A percentile compares a stretch with the other conserved stretches of the same genome.
phyloP scores from a whole-genome alignment of 2,113 vertebrate species.

The Lutjanus erythropterus region DNA sequence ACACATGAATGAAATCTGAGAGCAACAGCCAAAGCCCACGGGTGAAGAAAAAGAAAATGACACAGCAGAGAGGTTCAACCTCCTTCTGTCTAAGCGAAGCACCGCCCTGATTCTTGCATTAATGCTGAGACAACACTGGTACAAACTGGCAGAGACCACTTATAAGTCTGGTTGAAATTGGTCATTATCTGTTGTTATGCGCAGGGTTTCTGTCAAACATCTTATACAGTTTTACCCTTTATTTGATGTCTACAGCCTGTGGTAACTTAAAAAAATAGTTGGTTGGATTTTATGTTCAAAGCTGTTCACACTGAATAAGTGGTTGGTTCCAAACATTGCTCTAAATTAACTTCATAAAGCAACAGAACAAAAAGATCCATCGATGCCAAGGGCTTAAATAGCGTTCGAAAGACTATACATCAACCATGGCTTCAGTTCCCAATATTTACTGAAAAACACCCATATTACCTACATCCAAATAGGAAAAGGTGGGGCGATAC shows the following conservation, averaged over 20 bases:
- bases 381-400: too few relatives aligned
- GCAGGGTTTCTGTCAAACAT: slow-evolving; percentile 1
- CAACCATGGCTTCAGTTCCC: too few relatives aligned
- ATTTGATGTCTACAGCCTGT: background rate
- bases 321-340: too few relatives aligned
- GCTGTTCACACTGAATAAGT: too few relatives aligned
- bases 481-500: too few relatives aligned
- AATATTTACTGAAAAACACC: too few relatives aligned
- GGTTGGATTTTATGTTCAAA: too few relatives aligned
- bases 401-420: too few relatives aligned
- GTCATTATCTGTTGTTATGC: background rate
- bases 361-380: too few relatives aligned
- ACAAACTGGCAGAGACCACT: background rate
- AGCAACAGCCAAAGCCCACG: slow-evolving; percentile 3
- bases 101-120: background rate
- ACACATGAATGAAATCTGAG: slow-evolving; percentile 31
- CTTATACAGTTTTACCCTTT: background rate
- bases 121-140: background rate
- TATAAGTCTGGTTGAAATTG: background rate
- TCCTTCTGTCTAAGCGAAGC: background rate
- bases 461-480: too few relatives aligned
- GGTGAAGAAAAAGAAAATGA: slow-evolving; percentile 35
- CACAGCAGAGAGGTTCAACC: slow-evolving; percentile 1
- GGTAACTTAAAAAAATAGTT: too few relatives aligned
- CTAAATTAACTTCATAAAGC: too few relatives aligned